Conservation (phyloP, 2,113 vertebrate genomes). For the Myiozetetes cayanensis region DNA sequence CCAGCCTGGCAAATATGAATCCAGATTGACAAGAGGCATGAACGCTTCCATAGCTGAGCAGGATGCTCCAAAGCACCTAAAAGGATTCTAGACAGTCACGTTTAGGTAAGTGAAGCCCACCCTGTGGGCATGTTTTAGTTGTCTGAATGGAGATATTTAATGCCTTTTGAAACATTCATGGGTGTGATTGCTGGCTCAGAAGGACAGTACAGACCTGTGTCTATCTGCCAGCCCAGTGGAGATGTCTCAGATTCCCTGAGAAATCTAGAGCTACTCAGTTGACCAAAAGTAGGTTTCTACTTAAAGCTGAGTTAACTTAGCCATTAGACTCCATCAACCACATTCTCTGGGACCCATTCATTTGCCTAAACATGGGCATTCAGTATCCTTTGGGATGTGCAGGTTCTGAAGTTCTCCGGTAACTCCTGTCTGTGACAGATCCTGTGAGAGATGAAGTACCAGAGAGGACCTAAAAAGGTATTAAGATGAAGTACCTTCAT, state of each 20-base stretch:
- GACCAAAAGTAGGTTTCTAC: neutral
- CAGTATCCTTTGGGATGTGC: neutral
- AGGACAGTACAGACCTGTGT: neutral
- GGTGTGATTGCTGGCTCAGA: neutral
- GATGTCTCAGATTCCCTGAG: neutral
- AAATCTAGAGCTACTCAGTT: neutral
- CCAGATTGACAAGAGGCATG: neutral
- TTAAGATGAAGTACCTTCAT: neutral
- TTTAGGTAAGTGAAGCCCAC: neutral
- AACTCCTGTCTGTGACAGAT: neutral
- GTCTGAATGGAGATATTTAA: neutral
- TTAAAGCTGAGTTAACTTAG: neutral
- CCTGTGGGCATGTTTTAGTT: neutral
- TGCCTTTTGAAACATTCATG: neutral
- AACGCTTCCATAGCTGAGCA: rapidly evolving
- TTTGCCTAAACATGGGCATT: neutral
- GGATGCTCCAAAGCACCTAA: neutral
- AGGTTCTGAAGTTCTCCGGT: neutral
- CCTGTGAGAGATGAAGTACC: neutral
- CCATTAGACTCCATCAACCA: neutral
- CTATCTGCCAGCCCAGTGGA: neutral
- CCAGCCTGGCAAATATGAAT: neutral
- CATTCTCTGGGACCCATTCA: neutral
- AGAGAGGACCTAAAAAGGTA: neutral
- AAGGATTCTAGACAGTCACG: neutral